Conservation (phyloP, 2,888 invertebrate species). For the Steinernema hermaphroditum region DNA sequence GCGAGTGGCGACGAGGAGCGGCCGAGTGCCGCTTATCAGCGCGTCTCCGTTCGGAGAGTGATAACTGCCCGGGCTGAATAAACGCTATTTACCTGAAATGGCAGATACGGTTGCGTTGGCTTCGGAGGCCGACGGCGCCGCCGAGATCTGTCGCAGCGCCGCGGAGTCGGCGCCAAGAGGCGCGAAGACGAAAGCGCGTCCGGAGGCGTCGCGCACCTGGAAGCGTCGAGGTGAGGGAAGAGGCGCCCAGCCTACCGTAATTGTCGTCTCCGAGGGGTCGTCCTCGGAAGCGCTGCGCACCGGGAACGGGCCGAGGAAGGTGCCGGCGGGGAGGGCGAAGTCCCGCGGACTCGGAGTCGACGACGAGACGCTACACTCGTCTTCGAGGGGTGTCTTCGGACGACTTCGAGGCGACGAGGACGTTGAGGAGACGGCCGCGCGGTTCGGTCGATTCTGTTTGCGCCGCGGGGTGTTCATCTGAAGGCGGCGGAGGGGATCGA, state of each 20-base stretch:
- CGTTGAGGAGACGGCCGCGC: neutral
- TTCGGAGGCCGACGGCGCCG: neutral
- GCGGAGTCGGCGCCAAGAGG: neutral
- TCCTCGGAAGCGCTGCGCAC: neutral
- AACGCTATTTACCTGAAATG: neutral
- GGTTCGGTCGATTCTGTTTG: constrained; percentile 23
- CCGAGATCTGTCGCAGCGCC: neutral
- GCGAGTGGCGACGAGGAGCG: constrained; percentile 8
- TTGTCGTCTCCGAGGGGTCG: neutral
- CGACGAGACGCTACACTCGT: constrained; percentile 1
- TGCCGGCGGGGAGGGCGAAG: neutral
- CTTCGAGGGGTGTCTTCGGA: neutral
- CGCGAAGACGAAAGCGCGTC: neutral
- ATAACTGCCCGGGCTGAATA: neutral
- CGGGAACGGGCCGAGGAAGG: constrained; percentile 14
- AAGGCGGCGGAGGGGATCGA: neutral
- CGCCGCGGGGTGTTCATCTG: constrained; percentile 15
- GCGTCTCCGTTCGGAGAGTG: neutral
- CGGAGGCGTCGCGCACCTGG: constrained; percentile 6
- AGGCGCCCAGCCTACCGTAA: neutral
- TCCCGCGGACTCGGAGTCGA: neutral
- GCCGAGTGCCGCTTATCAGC: constrained; percentile 18
- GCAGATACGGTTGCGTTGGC: constrained; percentile 1
- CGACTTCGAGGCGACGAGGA: neutral
- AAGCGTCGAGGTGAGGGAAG: neutral